Evolutionary conservation across 2,797 vertebrate species (phyloP), one percentile per base, ranked within the genome.

Genomic region (Myoxocephalus aenaeus): DNA sequence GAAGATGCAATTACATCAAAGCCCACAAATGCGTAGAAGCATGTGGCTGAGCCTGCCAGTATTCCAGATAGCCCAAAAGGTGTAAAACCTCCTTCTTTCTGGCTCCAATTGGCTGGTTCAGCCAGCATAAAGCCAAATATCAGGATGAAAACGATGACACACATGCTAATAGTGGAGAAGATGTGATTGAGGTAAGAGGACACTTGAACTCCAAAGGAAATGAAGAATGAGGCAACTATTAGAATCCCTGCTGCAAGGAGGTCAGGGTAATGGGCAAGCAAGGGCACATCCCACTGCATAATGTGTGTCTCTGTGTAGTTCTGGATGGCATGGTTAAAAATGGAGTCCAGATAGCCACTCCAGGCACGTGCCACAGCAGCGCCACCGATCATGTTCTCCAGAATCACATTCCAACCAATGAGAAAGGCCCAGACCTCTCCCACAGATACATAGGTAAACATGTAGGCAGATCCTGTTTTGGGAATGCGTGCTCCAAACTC

Each of bases 381-480:
- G 0, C 97, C 98, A 0, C 97, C 98, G 0, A 99, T 98, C 96
- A 99, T 97, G 83, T 98, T 98, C 92, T 99, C 97, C 74, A 99
- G 92, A 73, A 99, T 94, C 63, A 99, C 96, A 0, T 99, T 99
- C 98, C 98, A 99, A 67, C 98, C 97, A 0, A 99, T 99, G 57
- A 99, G 96, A 84, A 99, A 99, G 66, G 98, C 98, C 98, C 98
- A 99, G 63, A 99, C 86, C 87, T 99, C 98, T 0, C 98, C 98
- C 81, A 99, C 95, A 0, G 97, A 98, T 66, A 99, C 96, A 0
- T 99, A 99, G 3, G 98, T 99, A 91, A 99, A 99, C 96, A 99
- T 97, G 87, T 99, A 99, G 44, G 98, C 98, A 1, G 98, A 99
- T 74, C 98, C 98, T 0, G 97, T 98, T 90, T 97, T 97, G 57